Conservation (phyloP, 2,113 vertebrate genomes). For the Prionailurus bengalensis region DNA sequence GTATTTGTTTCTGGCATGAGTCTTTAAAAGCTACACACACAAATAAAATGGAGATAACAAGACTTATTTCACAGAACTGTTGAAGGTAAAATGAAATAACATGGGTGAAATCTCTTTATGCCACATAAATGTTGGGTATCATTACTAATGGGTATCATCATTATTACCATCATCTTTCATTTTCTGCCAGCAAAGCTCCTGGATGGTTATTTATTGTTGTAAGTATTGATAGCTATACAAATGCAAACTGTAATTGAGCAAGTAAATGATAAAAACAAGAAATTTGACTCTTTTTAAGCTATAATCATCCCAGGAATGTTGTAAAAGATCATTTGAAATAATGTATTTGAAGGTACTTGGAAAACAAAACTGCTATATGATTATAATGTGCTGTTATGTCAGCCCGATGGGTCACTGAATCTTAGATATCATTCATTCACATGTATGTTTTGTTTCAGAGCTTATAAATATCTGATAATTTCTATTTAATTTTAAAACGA, state of each 20-base stretch:
- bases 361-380: not conserved
- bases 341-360: not conserved
- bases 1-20: not conserved
- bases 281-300: not conserved
- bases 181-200: constrained; percentile 43
- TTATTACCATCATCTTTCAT: constrained; percentile 32
- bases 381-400: not conserved
- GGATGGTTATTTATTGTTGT: not conserved
- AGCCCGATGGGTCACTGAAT: not conserved
- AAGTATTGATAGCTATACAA: not conserved
- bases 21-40: constrained; percentile 14
- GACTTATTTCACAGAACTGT: constrained; percentile 31
- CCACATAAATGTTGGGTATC: not conserved
- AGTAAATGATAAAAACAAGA: constrained; percentile 23
- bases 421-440: constrained; percentile 15
- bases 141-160: not conserved
- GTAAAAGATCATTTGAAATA: constrained; percentile 32
- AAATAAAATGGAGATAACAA: constrained; percentile 17
- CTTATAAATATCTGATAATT: constrained; percentile 61
- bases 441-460: constrained; percentile 44
- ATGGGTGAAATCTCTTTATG: not conserved
- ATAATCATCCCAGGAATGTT: not conserved
- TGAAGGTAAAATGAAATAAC: constrained; percentile 53
- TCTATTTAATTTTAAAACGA: constrained; percentile 67
- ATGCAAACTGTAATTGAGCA: constrained; percentile 14